Evolutionary conservation across 1,140 invertebrate genomes (phyloP).

Genomic region (Phortica variegata): DNA sequence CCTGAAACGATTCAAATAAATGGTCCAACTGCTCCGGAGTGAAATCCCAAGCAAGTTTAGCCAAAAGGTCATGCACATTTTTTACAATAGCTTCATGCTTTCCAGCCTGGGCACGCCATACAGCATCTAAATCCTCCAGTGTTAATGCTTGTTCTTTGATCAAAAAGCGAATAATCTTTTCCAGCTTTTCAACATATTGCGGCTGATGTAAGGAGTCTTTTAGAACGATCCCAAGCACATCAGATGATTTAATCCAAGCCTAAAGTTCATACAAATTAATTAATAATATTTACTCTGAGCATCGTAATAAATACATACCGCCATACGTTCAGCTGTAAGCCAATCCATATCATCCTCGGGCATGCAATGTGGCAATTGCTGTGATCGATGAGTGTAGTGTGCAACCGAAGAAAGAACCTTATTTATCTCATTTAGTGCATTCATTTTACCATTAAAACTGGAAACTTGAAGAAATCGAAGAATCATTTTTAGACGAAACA

Average conservation of each 20-base stretch:
- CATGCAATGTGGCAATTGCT: conserved; percentile 57
- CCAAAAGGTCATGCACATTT: conserved; percentile 94
- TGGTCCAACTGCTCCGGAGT: conserved; percentile 96
- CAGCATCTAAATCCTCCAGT: conserved; percentile 86
- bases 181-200: conserved; percentile 96
- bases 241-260: conserved; percentile 97
- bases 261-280: conserved; percentile 50
- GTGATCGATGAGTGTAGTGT: conserved; percentile 77
- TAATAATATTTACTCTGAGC: no score
- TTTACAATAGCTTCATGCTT: conserved; percentile 96
- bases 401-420: conserved; percentile 91
- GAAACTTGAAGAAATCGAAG: conserved; percentile 93
- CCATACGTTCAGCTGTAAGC: conserved; percentile 91
- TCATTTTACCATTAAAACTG: conserved; percentile 99
- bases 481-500: conserved; percentile 96
- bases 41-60: conserved; percentile 98
- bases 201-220: conserved; percentile 95
- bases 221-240: conserved; percentile 92
- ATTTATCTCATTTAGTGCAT: conserved; percentile 97
- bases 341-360: conserved; percentile 82
- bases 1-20: conserved; percentile 96
- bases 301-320: conserved; percentile 76
- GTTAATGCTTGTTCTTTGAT: conserved; percentile 94
- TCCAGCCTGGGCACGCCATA: conserved; percentile 94
- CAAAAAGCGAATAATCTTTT: conserved; percentile 95